Percentiles rank a stretch among this genome's conserved stretches.
These are phyloP conservation scores for Podarcis raffonei DNA, from an alignment of 2,113 vertebrate genomes.

Conservation along the genomic window DNA sequence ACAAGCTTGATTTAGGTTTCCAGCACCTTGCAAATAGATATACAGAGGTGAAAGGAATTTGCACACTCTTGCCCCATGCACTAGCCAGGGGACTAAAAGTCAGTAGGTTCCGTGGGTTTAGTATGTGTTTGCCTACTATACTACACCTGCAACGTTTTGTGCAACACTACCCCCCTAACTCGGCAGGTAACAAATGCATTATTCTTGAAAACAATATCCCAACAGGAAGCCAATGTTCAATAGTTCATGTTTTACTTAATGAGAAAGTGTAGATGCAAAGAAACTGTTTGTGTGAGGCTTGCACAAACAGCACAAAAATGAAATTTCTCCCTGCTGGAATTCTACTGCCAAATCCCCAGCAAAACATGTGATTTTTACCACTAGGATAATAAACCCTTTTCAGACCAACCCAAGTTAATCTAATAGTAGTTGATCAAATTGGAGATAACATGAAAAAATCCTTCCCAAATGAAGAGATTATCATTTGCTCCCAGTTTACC, in stretches of 20 bases:
- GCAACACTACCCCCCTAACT: too few relatives aligned
- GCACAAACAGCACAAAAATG: neutral
- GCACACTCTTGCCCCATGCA: too few relatives aligned
- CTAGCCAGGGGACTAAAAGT: too few relatives aligned
- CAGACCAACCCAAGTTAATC: neutral
- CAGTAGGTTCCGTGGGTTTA: too few relatives aligned
- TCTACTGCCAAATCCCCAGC: neutral
- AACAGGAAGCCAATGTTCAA: neutral
- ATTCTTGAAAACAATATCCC: neutral
- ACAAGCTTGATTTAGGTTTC: neutral
- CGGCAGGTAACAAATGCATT: neutral
- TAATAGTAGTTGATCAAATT: neutral
- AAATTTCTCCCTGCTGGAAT: neutral
- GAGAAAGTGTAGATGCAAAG: neutral
- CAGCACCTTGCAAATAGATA: neutral
- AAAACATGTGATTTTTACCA: neutral
- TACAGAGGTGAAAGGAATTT: too few relatives aligned
- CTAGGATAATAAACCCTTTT: neutral
- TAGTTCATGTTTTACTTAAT: neutral
- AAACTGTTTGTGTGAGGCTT: neutral
- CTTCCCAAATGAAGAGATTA: neutral
- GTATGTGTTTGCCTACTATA: too few relatives aligned
- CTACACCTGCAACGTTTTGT: neutral
- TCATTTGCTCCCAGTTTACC: too few relatives aligned
- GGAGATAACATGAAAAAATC: neutral